Base-by-base conservation (phyloP, 2,888 invertebrate species). In the Oscheius onirici region DNA sequence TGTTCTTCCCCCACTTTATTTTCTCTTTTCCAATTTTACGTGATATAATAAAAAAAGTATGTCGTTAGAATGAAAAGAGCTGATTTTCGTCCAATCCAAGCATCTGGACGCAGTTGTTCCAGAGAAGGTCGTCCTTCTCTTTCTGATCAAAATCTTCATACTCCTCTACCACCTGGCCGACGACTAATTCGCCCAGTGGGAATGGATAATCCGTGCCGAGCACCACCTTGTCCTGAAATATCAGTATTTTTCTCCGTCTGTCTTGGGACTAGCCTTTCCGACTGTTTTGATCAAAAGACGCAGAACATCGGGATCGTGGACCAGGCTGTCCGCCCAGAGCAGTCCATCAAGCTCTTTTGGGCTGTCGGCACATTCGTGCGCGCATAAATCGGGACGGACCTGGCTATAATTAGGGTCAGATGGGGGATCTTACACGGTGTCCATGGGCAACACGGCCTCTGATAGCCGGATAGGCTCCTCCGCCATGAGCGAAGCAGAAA, bases 131-230 rank as follows among this genome's bases (percentile, higher is more conserved):
- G n/a, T 80, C 72, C 24, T 75, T 54, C 24, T 80, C 78, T 8
- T 44, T 20, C 8, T 22, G 13, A 0, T 28, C 17, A 54, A 80
- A 75, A 13, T 34, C 51, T 1, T 66, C 24, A 57, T 77, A 76
- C 13, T 78, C 76, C 49, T 80, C 81, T 1, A 80, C 76, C 8
- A 80, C 78, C 51, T 73, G 69, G 34, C 76, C 77, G 13, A 77
- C 73, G 46, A 87, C 83, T 40, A 89, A 87, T 78, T 91, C 91
- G 5, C 90, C 91, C 6, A 91, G 87, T 3, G 90, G 90, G 80
- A 91, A 91, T 0, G 91, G 91, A 81, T 91, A 91, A 82, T 91
- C 91, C 34, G 89, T 90, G 2, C 91, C 91, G 43, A 91, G 86
- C 3, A 90, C 87, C 6, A 91, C 88, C 11, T 87, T 83, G 63